Evolutionary conservation across 30 jellyfish, hydroid and myxozoan genomes (phyloP).

Genomic region (Nemopilema nomurai): DNA sequence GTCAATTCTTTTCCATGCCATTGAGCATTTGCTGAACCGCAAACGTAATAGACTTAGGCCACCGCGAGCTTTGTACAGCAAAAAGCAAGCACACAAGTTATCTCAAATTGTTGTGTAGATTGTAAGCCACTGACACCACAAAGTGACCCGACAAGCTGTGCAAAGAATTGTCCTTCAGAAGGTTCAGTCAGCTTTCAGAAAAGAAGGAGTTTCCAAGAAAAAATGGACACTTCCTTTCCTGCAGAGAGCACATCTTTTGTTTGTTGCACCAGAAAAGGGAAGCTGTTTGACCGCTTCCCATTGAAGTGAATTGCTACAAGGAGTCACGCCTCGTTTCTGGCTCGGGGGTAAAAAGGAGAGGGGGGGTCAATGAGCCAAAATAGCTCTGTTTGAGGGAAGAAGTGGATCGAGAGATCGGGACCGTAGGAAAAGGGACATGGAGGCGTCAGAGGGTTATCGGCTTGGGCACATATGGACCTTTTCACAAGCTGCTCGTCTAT

Average conservation of each 20-base stretch:
- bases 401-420: no score
- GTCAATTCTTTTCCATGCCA: background rate
- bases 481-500: no score
- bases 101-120: background rate
- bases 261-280: background rate
- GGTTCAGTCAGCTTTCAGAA: background rate
- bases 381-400: no score
- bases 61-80: background rate
- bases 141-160: background rate
- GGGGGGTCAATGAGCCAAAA: no score
- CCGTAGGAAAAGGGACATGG: no score
- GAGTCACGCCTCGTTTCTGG: background rate
- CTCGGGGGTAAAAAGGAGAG: background rate
- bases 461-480: no score
- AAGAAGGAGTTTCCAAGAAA: background rate
- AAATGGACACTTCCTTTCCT: background rate
- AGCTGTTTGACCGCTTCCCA: background rate
- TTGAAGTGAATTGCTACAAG: background rate
- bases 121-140: background rate
- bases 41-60: background rate
- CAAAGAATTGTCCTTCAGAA: background rate
- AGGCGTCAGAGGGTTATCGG: no score
- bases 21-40: background rate
- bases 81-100: background rate
- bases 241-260: background rate